phyloP scores from a whole-genome alignment of 2,113 vertebrate species.

The Alexandromys fortis region DNA sequence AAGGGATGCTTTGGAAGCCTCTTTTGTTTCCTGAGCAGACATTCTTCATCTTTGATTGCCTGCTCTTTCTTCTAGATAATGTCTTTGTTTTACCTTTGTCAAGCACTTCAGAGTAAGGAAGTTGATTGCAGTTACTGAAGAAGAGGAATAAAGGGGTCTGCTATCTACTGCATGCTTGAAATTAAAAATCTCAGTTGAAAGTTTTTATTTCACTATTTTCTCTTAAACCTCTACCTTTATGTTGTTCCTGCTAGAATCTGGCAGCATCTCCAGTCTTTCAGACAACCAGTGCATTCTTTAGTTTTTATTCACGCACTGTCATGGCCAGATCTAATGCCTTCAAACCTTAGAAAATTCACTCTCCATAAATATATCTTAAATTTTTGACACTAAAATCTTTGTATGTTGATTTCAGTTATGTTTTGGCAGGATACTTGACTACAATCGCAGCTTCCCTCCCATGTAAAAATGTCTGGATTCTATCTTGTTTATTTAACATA shows the following conservation, averaged over 20 bases:
- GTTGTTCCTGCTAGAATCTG: not conserved
- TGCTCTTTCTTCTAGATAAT: not conserved
- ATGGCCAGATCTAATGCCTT: not conserved
- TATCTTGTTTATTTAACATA: not conserved
- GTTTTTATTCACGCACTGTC: not conserved
- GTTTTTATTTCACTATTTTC: not conserved
- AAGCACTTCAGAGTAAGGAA: not conserved
- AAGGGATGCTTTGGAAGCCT: not conserved
- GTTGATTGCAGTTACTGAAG: not conserved
- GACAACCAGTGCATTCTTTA: not conserved
- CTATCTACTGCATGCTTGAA: not conserved
- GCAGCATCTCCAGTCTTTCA: not conserved
- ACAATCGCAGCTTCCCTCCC: not conserved
- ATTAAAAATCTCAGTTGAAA: conserved; percentile 22
- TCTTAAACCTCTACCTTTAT: not conserved
- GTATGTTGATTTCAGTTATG: not conserved
- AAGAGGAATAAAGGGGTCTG: not conserved
- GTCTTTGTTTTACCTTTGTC: not conserved
- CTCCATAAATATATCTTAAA: not conserved
- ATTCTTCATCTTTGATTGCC: not conserved
- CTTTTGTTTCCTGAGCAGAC: not conserved
- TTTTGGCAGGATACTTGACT: not conserved
- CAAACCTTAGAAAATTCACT: not conserved
- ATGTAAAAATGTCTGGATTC: not conserved
- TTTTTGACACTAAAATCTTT: not conserved